Evolutionary conservation across 2,797 vertebrate species (phyloP), one percentile per base, ranked within the genome.

Genomic region (Mormyrops boulengeri): DNA sequence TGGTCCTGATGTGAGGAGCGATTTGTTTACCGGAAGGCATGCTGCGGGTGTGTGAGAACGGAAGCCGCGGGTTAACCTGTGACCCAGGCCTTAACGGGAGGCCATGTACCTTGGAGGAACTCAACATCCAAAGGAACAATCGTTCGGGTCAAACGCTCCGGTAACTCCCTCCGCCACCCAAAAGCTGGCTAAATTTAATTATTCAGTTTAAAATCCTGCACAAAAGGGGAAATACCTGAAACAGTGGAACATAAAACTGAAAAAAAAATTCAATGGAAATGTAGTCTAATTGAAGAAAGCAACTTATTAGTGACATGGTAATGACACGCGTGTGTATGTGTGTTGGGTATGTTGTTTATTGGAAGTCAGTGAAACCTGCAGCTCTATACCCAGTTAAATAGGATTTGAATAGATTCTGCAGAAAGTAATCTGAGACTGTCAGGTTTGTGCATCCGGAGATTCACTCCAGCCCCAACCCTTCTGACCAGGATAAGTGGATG

Each of bases 11-110:
- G 55, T 0, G 34, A 60, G 52, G 50, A 47, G 80, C 6, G 2
- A 30, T 89, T 85, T 55, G 41, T 57, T 85, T 89, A 17, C 57
- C n/a, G 80, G 80, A 85, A 52, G 38, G 26, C 47, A n/a, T 52
- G 88, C 77, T 19, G 50, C 41, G n/a, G 53, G 55, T 41, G 5
- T 4, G 38, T n/a, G 73, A 19, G 73, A 19, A 14, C 0, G 17
- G 50, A 60, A n/a, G 26, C 22, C 14, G 17, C 7, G 7, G 53
- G 2, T 87, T 17, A 17, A 3, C 34, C 8, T 55, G 34, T 57
- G 85, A 86, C 84, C 89, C 62, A 87, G 19, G 22, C 86, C 26
- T 47, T 73, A 87, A 53, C 26, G 4, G 47, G 62, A 69, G 55
- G 55, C 26, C 53, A 11, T 2, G 57, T 44, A 7, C 9, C 41